These are phyloP conservation scores for Saccopteryx leptura DNA, from an alignment of 2,113 vertebrate genomes.

Conservation along the genomic window DNA sequence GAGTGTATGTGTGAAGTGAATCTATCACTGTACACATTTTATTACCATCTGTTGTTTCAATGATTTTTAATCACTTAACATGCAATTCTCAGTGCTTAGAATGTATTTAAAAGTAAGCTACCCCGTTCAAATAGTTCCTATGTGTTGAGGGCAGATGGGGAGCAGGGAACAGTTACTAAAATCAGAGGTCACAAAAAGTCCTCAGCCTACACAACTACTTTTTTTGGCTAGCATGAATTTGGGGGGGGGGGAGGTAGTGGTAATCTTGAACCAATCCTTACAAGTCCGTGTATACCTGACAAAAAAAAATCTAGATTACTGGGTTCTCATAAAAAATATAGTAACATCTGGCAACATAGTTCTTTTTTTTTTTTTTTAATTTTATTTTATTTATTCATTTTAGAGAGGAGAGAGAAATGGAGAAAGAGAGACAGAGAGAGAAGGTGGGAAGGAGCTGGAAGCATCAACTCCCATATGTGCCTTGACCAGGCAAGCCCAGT, in stretches of 20 bases:
- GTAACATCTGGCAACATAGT: conserved; percentile 41
- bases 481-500: too few species aligned
- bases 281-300: conserved; percentile 36
- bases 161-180: not conserved
- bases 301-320: conserved; percentile 53
- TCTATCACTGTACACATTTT: conserved; percentile 77
- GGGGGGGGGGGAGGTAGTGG: too few species aligned
- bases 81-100: conserved; percentile 49
- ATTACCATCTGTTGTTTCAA: conserved; percentile 82
- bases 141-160: not conserved
- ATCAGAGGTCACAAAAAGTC: not conserved
- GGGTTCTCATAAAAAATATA: conserved; percentile 58
- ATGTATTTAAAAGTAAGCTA: conserved; percentile 61
- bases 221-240: not conserved
- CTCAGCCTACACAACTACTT: not conserved
- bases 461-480: too few species aligned
- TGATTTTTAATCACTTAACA: conserved; percentile 79
- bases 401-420: too few species aligned
- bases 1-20: conserved; percentile 72
- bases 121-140: conserved; percentile 30
- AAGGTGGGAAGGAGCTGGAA: too few species aligned
- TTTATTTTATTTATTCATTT: too few species aligned
- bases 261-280: conserved; percentile 30
- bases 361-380: too few species aligned
- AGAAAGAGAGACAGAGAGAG: too few species aligned